A percentile compares a stretch with the other conserved stretches of the same genome.
These are phyloP conservation scores for Protosalanx chinensis DNA, from an alignment of 2,797 vertebrate genomes.

Conservation along the genomic window DNA sequence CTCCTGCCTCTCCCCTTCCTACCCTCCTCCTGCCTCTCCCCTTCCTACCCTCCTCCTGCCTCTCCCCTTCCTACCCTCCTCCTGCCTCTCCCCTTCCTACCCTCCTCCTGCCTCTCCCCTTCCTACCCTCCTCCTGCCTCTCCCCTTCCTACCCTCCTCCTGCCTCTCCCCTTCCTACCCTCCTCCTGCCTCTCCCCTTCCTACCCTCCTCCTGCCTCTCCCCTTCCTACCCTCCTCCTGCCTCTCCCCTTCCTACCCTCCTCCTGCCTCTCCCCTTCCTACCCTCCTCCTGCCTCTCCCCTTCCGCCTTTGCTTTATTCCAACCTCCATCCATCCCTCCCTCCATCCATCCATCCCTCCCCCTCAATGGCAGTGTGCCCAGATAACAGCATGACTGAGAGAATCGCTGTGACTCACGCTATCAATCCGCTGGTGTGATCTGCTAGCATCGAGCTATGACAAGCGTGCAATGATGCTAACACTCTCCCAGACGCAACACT, in stretches of 20 bases:
- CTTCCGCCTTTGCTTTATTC: not conserved
- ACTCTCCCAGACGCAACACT: no score
- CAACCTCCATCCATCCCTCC: not conserved
- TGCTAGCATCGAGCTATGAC: not conserved
- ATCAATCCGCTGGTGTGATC: slow-evolving; percentile 55
- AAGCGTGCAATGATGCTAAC: not conserved
- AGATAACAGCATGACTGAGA: slow-evolving; percentile 65
- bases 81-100: not conserved
- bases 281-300: not conserved
- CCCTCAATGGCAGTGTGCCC: slow-evolving; percentile 58
- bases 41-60: not conserved
- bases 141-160: no score
- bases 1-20: not conserved
- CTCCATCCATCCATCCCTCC: not conserved
- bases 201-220: not conserved
- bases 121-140: not conserved
- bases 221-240: not conserved
- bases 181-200: not conserved
- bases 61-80: not conserved
- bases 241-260: not conserved
- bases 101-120: not conserved
- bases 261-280: not conserved
- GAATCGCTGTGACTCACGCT: slow-evolving; percentile 70
- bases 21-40: not conserved
- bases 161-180: not conserved